These are phyloP conservation scores for Shinisaurus crocodilurus DNA, from an alignment of 2,113 vertebrate genomes.

Conservation along the genomic window DNA sequence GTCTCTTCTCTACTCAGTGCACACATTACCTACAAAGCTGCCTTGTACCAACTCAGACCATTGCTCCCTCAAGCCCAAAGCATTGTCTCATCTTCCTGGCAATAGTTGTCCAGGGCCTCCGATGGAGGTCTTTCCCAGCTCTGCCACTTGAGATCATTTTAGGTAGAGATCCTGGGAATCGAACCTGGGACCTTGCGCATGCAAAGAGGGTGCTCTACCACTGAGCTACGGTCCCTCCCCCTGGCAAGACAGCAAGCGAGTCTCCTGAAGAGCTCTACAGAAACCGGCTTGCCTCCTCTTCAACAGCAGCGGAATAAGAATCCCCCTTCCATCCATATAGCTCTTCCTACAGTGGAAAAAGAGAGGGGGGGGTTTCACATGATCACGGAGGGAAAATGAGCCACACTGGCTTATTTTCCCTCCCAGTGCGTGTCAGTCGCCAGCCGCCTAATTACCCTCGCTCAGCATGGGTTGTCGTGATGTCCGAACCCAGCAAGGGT, in stretches of 20 bases:
- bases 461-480: no score
- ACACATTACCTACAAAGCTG: no score
- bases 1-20: no score
- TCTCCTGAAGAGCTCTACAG: constrained; percentile 5
- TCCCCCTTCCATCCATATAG: background rate
- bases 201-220: background rate
- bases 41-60: no score
- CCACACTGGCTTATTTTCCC: no score
- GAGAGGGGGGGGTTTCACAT: no score
- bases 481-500: no score
- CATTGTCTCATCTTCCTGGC: background rate
- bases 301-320: constrained; percentile 16
- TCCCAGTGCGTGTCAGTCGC: no score
- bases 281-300: constrained; percentile 28
- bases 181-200: background rate
- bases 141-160: background rate
- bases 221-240: background rate
- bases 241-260: background rate
- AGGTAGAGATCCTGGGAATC: background rate
- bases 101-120: background rate
- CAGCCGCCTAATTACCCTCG: no score
- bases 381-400: no score
- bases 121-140: background rate
- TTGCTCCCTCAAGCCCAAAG: no score
- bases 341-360: background rate